phyloP scores from a whole-genome alignment of 2,113 vertebrate species.

The Elachura formosa region DNA sequence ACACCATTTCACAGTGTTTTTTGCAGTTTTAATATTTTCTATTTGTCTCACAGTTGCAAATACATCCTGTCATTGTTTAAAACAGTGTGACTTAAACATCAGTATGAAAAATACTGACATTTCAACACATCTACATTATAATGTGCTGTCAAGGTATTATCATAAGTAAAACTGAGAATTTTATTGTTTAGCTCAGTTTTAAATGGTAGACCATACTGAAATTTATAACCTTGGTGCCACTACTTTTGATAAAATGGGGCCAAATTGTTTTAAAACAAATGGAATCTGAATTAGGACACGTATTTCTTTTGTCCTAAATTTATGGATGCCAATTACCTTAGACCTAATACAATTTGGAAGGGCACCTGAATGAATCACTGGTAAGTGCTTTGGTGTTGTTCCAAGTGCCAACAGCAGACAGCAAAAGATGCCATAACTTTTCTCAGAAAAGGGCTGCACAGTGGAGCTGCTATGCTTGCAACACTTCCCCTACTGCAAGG shows the following conservation, averaged over 20 bases:
- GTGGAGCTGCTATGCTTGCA: neutral
- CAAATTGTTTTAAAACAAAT: neutral
- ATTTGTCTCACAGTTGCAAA: neutral
- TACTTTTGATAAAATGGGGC: neutral
- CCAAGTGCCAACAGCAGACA: neutral
- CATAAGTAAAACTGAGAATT: neutral
- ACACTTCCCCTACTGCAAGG: neutral
- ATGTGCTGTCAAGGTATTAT: neutral
- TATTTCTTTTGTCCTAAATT: conserved; percentile 1
- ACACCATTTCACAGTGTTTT: neutral
- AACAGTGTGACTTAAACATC: neutral
- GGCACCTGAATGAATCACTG: neutral
- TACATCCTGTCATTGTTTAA: neutral
- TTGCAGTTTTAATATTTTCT: neutral
- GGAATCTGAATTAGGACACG: neutral
- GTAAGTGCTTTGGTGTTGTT: neutral
- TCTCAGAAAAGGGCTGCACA: neutral
- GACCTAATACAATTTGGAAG: conserved; percentile 4
- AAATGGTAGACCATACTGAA: neutral
- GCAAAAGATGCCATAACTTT: neutral
- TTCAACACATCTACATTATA: neutral
- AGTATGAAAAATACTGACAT: neutral
- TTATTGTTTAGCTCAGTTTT: neutral
- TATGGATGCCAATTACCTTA: neutral
- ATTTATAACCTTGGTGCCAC: neutral